Percentiles rank a stretch among this genome's conserved stretches.
phyloP scores from a whole-genome alignment of 2,888 invertebrate genomes.

The Hydriomena furcata region DNA sequence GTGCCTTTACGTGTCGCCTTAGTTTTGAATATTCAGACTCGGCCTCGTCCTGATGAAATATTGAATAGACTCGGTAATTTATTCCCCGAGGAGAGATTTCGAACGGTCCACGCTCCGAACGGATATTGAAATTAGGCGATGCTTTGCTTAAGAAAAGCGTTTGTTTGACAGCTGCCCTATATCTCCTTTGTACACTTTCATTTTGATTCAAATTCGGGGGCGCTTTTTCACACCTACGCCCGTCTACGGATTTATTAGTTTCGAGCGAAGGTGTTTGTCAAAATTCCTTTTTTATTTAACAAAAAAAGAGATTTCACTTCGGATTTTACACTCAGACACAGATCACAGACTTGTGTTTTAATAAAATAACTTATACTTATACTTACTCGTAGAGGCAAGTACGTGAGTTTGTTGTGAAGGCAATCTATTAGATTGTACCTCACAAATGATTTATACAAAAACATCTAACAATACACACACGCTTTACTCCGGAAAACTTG shows the following conservation, averaged over 20 bases:
- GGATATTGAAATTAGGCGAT: slow-evolving; percentile 83
- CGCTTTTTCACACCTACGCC: slow-evolving; percentile 33
- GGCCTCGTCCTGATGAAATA: slow-evolving; percentile 81
- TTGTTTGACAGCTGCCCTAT: slow-evolving; percentile 70
- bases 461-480: background rate
- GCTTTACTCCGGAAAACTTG: slow-evolving; percentile 4
- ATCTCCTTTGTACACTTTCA: slow-evolving; percentile 47
- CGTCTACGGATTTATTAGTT: slow-evolving; percentile 26
- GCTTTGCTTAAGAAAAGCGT: slow-evolving; percentile 78
- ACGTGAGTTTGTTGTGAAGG: too few species aligned
- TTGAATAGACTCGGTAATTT: slow-evolving; percentile 82
- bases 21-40: slow-evolving; percentile 82
- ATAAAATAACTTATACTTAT: too few species aligned
- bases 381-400: too few species aligned
- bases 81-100: slow-evolving; percentile 78
- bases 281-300: background rate
- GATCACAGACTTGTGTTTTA: too few species aligned
- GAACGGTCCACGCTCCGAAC: slow-evolving; percentile 75
- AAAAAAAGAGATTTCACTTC: background rate
- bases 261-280: slow-evolving; percentile 5
- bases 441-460: too few species aligned
- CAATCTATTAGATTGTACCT: too few species aligned
- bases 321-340: too few species aligned
- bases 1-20: slow-evolving; percentile 82
- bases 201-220: slow-evolving; percentile 34